Base-by-base conservation (phyloP, 2,888 invertebrate genomes). In the Oeneis ivallda region DNA sequence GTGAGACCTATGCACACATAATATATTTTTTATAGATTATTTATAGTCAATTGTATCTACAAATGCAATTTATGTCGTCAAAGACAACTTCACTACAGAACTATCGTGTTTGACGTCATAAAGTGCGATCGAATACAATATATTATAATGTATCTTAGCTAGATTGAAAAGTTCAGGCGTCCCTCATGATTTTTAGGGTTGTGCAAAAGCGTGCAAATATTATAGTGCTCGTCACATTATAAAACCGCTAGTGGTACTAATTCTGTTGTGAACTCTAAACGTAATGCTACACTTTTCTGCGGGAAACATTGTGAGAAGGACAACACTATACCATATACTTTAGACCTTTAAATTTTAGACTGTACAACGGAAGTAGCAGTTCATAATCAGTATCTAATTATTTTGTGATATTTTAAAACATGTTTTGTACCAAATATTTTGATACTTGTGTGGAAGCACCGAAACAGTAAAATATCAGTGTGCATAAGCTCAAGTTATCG, bases 1-100 rank as follows among this genome's bases (percentile, higher is more conserved):
- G 15, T 54, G n/a, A 43, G 13, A 26, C 32, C 9, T 54, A 54
- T 45, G 54, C 62, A 54, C 54, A 62, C 54, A 61, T 37, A 37
- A 34, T 34, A 34, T 34, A 5, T 47, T 37, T 59, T 9, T 34
- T 37, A 8, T 13, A 57, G 5, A 43, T 39, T 39, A 6, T 37
- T 37, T 37, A 8, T 8, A 37, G 37, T 37, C 5, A 26, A 5
- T 26, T 37, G 37, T 37, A 9, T 26, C 26, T 26, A 26, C 26
- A 52, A 52, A 32, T 17, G 10, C 15, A 17, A 15, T 54, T 39
- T 6, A 17, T 39, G 15, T 6, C 37, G 11, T 54, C 37, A 17
- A 17, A 37, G 5, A 47, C 17, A 4, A 8, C 41, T 41, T 41
- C 41, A 41, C 13, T 13, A 1, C 13, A 41, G 47, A 17, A 47